A percentile compares a stretch with the other conserved stretches of the same genome.
Evolutionary conservation across 2,113 vertebrate species (phyloP).

Genomic region (Cairina moschata): DNA sequence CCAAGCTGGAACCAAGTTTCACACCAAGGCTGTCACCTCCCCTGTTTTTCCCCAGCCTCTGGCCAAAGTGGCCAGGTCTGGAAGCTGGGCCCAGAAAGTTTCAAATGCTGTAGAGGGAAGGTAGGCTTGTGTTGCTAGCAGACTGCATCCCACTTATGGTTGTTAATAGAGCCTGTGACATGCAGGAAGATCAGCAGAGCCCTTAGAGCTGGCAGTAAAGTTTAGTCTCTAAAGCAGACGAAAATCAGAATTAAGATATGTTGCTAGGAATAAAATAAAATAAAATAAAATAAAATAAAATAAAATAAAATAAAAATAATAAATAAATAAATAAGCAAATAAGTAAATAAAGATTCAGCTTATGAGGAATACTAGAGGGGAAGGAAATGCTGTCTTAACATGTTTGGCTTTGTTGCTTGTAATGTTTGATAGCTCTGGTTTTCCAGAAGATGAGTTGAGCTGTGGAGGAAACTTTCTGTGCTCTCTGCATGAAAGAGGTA

Average conservation of each 20-base stretch:
- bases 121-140: not conserved
- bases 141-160: not conserved
- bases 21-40: not conserved
- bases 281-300: too few relatives aligned
- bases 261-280: not conserved
- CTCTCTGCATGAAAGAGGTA: not conserved
- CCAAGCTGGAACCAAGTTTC: not conserved
- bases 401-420: not conserved
- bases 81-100: not conserved
- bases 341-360: not conserved
- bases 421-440: not conserved
- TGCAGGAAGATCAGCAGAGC: not conserved
- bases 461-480: not conserved
- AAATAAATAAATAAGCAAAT: too few relatives aligned
- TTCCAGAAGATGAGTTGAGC: not conserved
- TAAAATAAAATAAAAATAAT: too few relatives aligned
- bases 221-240: conserved; percentile 41
- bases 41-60: not conserved
- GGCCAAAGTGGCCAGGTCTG: not conserved
- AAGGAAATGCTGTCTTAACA: not conserved
- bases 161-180: conserved; percentile 21
- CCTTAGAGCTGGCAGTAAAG: not conserved
- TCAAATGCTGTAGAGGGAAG: not conserved
- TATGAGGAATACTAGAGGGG: not conserved
- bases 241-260: conserved; percentile 20